A percentile compares a stretch with the other conserved stretches of the same genome.
Conservation (phyloP, 1,140 invertebrate genomes). For the Anoplolepis gracilipes region DNA sequence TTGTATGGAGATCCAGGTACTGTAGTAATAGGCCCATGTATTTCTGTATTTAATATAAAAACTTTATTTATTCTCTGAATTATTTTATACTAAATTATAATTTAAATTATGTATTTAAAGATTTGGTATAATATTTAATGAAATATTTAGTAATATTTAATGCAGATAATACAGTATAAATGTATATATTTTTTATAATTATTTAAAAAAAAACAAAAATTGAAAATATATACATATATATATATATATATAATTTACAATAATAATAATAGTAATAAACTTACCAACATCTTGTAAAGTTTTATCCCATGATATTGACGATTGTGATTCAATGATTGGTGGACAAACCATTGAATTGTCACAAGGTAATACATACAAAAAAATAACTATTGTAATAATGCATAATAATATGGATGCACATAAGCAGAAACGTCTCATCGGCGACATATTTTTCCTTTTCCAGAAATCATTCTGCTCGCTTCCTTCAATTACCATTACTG, state of each 20-base stretch:
- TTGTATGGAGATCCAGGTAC: slow-evolving; percentile 88
- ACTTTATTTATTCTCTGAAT: background rate
- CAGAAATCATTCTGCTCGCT: slow-evolving; percentile 86
- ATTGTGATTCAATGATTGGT: slow-evolving; percentile 86
- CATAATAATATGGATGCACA: slow-evolving; percentile 90
- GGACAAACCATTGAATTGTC: slow-evolving; percentile 88
- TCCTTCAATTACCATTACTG: slow-evolving; percentile 88
- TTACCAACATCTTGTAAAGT: slow-evolving; percentile 89
- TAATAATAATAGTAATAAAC: slow-evolving; percentile 39
- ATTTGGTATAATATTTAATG: slow-evolving; percentile 22
- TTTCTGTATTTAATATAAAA: slow-evolving; percentile 82
- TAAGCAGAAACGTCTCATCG: slow-evolving; percentile 88
- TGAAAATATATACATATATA: background rate
- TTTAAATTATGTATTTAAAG: background rate
- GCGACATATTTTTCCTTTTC: slow-evolving; percentile 88
- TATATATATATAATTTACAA: slow-evolving; percentile 9
- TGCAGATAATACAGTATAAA: background rate
- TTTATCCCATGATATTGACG: slow-evolving; percentile 88
- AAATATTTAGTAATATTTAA: slow-evolving; percentile 1
- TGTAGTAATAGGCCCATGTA: slow-evolving; percentile 90
- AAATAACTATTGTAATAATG: slow-evolving; percentile 89
- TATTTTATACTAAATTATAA: background rate
- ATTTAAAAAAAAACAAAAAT: background rate
- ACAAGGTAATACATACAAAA: slow-evolving; percentile 92
- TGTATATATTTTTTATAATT: slow-evolving; percentile 31